Evolutionary conservation across 2,888 invertebrate genomes (phyloP), one percentile per base, ranked within the genome.

Genomic region (Halictus quadricinctus): DNA sequence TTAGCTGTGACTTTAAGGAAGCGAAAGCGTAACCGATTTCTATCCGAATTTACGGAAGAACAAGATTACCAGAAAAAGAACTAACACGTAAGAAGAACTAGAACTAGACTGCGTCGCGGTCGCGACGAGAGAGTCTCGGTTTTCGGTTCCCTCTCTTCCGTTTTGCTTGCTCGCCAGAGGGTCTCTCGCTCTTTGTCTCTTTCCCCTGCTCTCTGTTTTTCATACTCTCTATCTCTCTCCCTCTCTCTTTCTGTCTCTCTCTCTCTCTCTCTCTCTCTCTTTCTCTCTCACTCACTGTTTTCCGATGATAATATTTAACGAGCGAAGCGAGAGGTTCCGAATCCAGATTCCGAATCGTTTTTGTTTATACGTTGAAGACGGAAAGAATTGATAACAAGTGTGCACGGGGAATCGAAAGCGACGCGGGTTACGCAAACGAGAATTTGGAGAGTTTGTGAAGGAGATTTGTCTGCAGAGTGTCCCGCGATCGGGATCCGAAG

Each of bases 1-100:
- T 93, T 94, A 93, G 92, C 90, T 93, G 93, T 94, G 90, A 92
- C 89, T 88, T 87, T 64, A 64, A 64, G 64, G 64, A 87, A 86
- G 70, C 72, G 78, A 70, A 41, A 43, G n/a, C n/a, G n/a, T 58
- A n/a, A 70, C n/a, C 5, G 12, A 43, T 70, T 43, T 64, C 64
- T 69, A 21, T 58, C 58, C 58, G 58, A 48, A n/a, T n/a, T 36
- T 21, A 66, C 41, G 69, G 41, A 41, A 4, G 69, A 69, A 21
- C 69, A 69, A 41, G 69, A 69, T 10, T 36, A 41, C 21, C 4
- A 41, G 66, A 58, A n/a, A 58, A 58, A 12, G n/a, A n/a, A n/a
- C 10, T 21, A 29, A 69, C 18, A 18, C 21, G 69, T 88, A 86
- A 87, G 73, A 74, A 73, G 69, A 79, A 75, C 25, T 60, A 83